phyloP scores from a whole-genome alignment of 2,888 invertebrate genomes.

The Tromatobia lineatoria region DNA sequence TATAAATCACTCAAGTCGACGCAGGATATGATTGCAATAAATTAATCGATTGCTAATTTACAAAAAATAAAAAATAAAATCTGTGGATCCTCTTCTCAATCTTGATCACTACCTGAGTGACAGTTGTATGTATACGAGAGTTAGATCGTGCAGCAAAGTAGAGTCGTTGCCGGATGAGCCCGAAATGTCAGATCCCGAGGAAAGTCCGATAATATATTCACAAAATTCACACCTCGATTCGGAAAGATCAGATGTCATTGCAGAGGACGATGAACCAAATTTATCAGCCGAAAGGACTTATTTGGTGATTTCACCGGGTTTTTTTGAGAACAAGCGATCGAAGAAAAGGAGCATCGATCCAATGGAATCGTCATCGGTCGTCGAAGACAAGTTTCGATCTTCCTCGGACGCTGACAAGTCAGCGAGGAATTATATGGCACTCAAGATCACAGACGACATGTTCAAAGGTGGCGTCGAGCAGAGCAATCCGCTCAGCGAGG shows the following conservation, averaged over 20 bases:
- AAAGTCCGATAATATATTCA: not conserved
- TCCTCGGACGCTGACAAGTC: slow-evolving; percentile 63
- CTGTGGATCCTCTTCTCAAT: slow-evolving; percentile 1
- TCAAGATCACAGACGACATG: slow-evolving; percentile 79
- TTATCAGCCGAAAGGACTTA: slow-evolving; percentile 44
- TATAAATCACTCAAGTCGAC: no score
- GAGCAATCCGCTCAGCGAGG: slow-evolving; percentile 71
- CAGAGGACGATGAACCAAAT: slow-evolving; percentile 8
- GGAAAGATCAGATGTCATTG: slow-evolving; percentile 17
- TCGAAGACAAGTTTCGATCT: not conserved
- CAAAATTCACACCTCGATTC: slow-evolving; percentile 22
- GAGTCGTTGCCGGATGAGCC: slow-evolving; percentile 6
- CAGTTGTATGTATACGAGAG: slow-evolving; percentile 38
- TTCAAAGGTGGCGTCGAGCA: slow-evolving; percentile 79
- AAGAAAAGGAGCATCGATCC: slow-evolving; percentile 56
- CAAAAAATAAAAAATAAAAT: not conserved
- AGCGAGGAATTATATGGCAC: slow-evolving; percentile 75
- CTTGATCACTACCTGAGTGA: not conserved
- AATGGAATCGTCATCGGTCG: slow-evolving; percentile 28
- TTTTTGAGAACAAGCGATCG: slow-evolving; percentile 34
- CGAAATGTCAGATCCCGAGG: not conserved
- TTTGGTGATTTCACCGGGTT: slow-evolving; percentile 46
- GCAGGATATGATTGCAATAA: no score
- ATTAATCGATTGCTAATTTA: not conserved
- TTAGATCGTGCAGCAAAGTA: slow-evolving; percentile 56